Percentiles rank a stretch among this genome's conserved stretches.
phyloP scores from a whole-genome alignment of 1,140 invertebrate species.

The Vollenhovia emeryi region DNA sequence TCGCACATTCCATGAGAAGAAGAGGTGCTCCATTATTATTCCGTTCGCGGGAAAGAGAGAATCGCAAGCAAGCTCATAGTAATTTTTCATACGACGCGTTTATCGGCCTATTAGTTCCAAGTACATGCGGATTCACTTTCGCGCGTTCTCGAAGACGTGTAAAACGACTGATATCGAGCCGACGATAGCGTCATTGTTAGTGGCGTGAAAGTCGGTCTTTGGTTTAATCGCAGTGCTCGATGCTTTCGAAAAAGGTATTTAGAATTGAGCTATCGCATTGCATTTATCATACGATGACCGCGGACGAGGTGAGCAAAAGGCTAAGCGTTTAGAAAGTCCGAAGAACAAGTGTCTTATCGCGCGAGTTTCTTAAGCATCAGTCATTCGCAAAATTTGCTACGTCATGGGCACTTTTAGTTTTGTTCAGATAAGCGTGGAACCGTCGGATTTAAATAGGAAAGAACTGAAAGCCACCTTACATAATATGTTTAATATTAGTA shows the following conservation, averaged over 20 bases:
- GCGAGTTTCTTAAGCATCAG: not conserved
- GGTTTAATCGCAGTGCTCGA: constrained; percentile 44
- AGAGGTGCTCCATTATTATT: constrained; percentile 35
- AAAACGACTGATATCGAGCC: constrained; percentile 13
- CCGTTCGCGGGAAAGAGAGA: constrained; percentile 9
- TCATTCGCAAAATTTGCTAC: constrained; percentile 27
- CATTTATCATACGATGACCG: constrained; percentile 21
- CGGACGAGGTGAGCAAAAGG: not conserved
- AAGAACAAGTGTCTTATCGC: not conserved
- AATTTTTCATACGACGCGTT: constrained; percentile 64
- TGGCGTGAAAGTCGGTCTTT: constrained; percentile 63
- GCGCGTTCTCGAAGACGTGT: constrained; percentile 16
- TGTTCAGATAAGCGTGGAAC: not conserved
- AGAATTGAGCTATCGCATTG: constrained; percentile 20
- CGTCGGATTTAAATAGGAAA: not conserved
- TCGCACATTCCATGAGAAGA: not conserved
- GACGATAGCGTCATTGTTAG: constrained; percentile 58
- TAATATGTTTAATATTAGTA: not conserved
- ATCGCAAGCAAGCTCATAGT: not conserved
- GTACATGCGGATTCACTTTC: constrained; percentile 71
- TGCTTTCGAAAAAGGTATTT: constrained; percentile 2
- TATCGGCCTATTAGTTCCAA: constrained; percentile 65
- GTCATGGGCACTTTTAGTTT: not conserved
- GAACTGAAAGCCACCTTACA: not conserved
- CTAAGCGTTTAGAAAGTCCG: constrained; percentile 6